Evolutionary conservation across 2,888 invertebrate genomes (phyloP).

Genomic region (Limnephilus auricula): DNA sequence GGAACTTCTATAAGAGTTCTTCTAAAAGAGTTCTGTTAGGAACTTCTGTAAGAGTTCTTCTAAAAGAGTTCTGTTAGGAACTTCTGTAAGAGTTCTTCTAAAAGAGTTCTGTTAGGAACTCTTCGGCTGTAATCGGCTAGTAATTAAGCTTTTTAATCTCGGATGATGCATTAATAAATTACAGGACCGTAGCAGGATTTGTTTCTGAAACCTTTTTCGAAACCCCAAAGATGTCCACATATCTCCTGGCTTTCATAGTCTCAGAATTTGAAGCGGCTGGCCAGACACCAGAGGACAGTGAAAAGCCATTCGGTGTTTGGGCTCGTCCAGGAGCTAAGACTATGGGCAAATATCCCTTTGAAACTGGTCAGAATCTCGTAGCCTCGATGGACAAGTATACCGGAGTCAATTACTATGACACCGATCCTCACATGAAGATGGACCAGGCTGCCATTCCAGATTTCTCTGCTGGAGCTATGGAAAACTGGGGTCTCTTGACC

Average conservation of each 20-base stretch:
- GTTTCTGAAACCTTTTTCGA: constrained; percentile 75
- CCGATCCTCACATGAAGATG: constrained; percentile 75
- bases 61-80: no score
- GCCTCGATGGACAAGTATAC: constrained; percentile 79
- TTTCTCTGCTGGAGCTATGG: constrained; percentile 88
- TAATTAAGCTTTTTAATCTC: neutral
- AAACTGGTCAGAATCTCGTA: constrained; percentile 73
- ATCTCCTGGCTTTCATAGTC: constrained; percentile 90
- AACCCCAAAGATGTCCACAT: constrained; percentile 86
- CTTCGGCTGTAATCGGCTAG: no score
- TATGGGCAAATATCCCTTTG: constrained; percentile 73
- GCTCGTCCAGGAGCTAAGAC: constrained; percentile 74
- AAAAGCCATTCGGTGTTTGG: constrained; percentile 69
- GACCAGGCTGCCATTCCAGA: constrained; percentile 89
- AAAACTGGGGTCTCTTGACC: constrained; percentile 90
- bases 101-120: no score
- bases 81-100: no score
- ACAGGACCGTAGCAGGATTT: constrained; percentile 65
- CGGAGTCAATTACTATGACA: constrained; percentile 73
- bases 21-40: no score
- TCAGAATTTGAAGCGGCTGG: constrained; percentile 80
- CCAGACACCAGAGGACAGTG: neutral
- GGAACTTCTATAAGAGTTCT: no score
- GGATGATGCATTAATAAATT: neutral
- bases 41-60: no score